Base-by-base conservation (phyloP, 2,888 invertebrate species). In the Drosophila melanosoma region DNA sequence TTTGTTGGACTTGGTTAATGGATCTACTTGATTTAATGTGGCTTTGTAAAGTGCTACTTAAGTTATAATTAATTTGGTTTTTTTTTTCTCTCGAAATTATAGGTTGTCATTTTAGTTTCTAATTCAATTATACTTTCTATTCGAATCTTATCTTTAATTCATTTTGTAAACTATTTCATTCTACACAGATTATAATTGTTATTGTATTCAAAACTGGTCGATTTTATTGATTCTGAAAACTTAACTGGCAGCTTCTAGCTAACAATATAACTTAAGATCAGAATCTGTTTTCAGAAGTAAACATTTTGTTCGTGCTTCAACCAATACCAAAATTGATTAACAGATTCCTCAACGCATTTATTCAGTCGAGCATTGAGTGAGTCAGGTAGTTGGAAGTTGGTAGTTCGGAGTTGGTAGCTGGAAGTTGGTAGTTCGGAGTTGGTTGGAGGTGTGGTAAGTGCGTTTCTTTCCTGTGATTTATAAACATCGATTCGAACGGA, bases 391-490 rank as follows among this genome's bases (percentile, higher is more conserved):
- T 38, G 5, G 29, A 6, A 29, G 29, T 29, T 29, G 29, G 29
- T 29, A 29, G 29, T 26, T n/a, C n/a, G n/a, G n/a, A n/a, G n/a
- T n/a, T n/a, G 73, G 29, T 53, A 60, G 52, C 3, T 38, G 5
- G 29, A 6, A 29, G 29, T 29, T 29, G 29, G 29, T 29, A 29
- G 29, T 26, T 26, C n/a, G n/a, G n/a, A n/a, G n/a, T 26, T 26
- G n/a, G 60, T n/a, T 23, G 53, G 42, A 51, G 20, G 62, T 35
- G 35, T 12, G 3, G 17, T 54, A 54, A 54, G 17, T 17, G 54
- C 11, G 23, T 36, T 26, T 11, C 35, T 33, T 15, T 1, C 10
- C 33, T 33, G 69, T 84, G 87, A 85, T 85, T 85, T 83, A 85
- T 85, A 77, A 73, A 79, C 77, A 74, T 20, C 49, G 38, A 12